Evolutionary conservation across 1,140 invertebrate species (phyloP).

Genomic region (Aphelenchoides besseyi): DNA sequence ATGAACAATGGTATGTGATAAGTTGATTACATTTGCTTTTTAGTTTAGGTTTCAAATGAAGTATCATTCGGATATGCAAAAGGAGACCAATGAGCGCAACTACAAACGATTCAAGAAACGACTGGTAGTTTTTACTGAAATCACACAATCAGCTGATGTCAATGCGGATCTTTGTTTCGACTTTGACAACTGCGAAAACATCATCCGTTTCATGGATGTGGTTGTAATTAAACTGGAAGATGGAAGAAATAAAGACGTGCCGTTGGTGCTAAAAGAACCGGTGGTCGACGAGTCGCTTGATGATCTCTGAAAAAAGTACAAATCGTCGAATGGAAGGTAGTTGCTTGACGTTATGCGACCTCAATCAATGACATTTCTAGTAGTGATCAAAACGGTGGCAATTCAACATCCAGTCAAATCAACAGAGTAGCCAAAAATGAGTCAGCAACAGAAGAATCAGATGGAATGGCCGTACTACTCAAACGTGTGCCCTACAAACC

Average conservation of each 20-base stretch:
- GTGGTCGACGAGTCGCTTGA: conserved; percentile 57
- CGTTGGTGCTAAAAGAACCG: conserved; percentile 69
- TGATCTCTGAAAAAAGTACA: conserved; percentile 51
- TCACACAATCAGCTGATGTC: conserved; percentile 71
- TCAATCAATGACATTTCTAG: conserved; percentile 8
- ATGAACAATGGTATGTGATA: conserved; percentile 91
- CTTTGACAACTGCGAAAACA: conserved; percentile 77
- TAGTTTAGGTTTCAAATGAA: conserved; percentile 92
- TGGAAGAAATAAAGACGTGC: conserved; percentile 81
- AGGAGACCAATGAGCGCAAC: conserved; percentile 84
- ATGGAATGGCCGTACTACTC: conserved; percentile 63
- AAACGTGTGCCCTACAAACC: conserved; percentile 73
- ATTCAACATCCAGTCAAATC: conserved; percentile 35
- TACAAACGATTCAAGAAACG: conserved; percentile 78
- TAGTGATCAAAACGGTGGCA: not conserved
- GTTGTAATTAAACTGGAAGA: conserved; percentile 95
- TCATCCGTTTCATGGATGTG: conserved; percentile 80
- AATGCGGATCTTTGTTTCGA: conserved; percentile 80
- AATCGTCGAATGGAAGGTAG: conserved; percentile 6
- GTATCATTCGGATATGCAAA: conserved; percentile 93
- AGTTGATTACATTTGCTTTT: not conserved
- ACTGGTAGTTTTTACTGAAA: conserved; percentile 81
- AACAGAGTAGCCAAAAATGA: conserved; percentile 17
- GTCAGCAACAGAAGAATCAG: conserved; percentile 18
- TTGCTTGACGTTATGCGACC: conserved; percentile 31